phyloP scores from a whole-genome alignment of 2,113 vertebrate genomes.

The Eulemur rufifrons region DNA sequence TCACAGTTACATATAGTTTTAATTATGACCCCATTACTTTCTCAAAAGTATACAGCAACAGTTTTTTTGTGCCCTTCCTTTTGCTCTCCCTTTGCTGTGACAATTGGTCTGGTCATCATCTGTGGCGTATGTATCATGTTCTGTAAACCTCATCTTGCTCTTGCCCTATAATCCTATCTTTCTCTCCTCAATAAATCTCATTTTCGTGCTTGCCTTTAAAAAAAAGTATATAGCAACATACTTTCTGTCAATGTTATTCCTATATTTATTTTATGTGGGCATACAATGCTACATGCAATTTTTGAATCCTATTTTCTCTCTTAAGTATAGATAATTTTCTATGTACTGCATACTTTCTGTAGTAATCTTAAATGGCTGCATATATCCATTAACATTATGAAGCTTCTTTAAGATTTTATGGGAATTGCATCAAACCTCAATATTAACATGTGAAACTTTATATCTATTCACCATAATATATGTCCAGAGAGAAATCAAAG shows the following conservation, averaged over 20 bases:
- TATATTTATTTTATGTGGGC: neutral
- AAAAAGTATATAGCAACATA: neutral
- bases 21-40: neutral
- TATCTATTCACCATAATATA: neutral
- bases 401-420: neutral
- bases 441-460: neutral
- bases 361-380: neutral
- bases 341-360: neutral
- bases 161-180: too few species aligned
- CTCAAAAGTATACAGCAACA: neutral
- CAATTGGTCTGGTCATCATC: too few species aligned
- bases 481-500: neutral
- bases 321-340: constrained; percentile 18
- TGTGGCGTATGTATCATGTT: too few species aligned
- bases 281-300: neutral
- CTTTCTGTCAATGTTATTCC: neutral
- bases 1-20: neutral
- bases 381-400: neutral
- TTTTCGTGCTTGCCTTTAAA: too few species aligned
- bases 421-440: neutral
- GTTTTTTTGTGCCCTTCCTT: too few species aligned
- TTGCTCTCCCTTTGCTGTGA: too few species aligned
- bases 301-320: neutral
- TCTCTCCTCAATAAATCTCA: too few species aligned
- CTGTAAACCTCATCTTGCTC: too few species aligned